Evolutionary conservation across 2,113 vertebrate species (phyloP).

Genomic region (Opisthocomus hoazin): DNA sequence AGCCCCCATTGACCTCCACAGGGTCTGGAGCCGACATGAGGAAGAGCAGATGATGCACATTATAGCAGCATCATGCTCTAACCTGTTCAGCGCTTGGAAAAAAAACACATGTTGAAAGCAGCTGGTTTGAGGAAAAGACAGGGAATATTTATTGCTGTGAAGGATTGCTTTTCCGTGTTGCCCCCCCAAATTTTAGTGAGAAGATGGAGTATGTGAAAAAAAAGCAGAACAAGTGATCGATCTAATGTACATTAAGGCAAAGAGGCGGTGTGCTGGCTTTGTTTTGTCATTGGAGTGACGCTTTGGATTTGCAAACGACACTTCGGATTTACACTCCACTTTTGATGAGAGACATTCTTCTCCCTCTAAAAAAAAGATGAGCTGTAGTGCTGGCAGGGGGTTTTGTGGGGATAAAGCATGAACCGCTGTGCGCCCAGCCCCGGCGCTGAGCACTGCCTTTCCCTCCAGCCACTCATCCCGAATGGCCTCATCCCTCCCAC

Average conservation of each 20-base stretch:
- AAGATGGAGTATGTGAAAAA: background rate
- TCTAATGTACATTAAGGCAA: background rate
- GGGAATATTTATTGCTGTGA: background rate
- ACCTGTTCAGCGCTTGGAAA: background rate
- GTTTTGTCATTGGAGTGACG: accelerated
- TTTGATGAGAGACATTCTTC: background rate
- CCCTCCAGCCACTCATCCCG: background rate
- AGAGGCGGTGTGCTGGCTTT: background rate
- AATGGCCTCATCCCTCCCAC: background rate
- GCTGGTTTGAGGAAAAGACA: background rate
- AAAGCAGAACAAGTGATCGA: background rate
- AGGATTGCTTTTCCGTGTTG: background rate
- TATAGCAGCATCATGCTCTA: background rate
- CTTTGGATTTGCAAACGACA: background rate
- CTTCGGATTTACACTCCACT: background rate
- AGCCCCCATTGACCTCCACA: background rate
- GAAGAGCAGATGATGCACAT: background rate
- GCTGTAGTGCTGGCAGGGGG: background rate
- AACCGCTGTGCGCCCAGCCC: accelerated
- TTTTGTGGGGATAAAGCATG: background rate
- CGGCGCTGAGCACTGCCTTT: accelerated
- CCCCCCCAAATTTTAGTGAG: background rate
- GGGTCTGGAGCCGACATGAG: background rate
- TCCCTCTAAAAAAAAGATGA: background rate
- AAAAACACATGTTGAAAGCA: background rate